These are phyloP conservation scores for Drosophila subsilvestris DNA, from an alignment of 2,888 invertebrate genomes.

Conservation along the genomic window DNA sequence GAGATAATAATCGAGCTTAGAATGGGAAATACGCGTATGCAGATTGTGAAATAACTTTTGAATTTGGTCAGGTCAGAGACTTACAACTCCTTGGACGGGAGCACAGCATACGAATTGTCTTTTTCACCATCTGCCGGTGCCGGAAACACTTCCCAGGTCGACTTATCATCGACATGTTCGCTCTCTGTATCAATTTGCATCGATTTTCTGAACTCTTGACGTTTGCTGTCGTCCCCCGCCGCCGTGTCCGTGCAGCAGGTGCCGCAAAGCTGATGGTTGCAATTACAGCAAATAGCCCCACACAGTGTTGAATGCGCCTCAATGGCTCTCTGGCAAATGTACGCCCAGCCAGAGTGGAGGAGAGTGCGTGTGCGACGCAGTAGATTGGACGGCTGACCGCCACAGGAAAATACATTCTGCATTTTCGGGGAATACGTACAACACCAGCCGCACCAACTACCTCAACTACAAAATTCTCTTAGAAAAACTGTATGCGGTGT, in stretches of 20 bases:
- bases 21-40: background rate
- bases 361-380: conserved; percentile 46
- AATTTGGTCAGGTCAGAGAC: background rate
- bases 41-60: conserved; percentile 1
- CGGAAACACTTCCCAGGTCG: conserved; percentile 46
- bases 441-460: background rate
- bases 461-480: background rate
- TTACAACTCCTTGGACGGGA: conserved; percentile 23
- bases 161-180: conserved; percentile 15
- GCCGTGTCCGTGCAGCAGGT: conserved; percentile 31
- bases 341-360: conserved; percentile 51
- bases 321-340: conserved; percentile 64
- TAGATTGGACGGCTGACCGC: conserved; percentile 44
- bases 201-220: conserved; percentile 77
- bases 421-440: conserved; percentile 45
- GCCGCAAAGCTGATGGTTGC: conserved; percentile 7
- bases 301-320: conserved; percentile 13
- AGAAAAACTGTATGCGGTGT: too few species aligned
- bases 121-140: conserved; percentile 23
- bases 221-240: background rate
- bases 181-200: conserved; percentile 64
- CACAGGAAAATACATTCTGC: conserved; percentile 52
- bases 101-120: background rate
- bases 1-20: background rate
- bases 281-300: conserved; percentile 54